Percentiles rank a stretch among this genome's conserved stretches.
These are phyloP conservation scores for Clarias pachynema DNA, from an alignment of 2,797 vertebrate species.

Conservation along the genomic window DNA sequence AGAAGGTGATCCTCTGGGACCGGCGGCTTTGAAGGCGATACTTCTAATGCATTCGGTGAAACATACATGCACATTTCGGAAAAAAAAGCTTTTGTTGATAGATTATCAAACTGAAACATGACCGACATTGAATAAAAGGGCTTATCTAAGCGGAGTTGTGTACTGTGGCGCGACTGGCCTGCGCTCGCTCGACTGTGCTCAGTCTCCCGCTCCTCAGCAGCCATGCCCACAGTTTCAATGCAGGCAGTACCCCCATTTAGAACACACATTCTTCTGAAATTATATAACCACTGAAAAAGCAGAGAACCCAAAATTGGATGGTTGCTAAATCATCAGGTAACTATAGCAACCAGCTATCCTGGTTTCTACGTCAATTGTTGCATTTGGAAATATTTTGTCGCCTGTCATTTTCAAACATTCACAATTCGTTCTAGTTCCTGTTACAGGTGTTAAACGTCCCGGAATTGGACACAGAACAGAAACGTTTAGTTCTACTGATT, in stretches of 20 bases:
- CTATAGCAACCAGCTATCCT: conserved; percentile 26
- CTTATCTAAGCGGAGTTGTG: conserved; percentile 34
- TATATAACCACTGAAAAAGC: conserved; percentile 17
- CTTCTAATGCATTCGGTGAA: conserved; percentile 33
- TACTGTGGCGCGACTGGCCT: conserved; percentile 28
- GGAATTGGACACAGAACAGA: conserved; percentile 23
- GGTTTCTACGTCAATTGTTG: not conserved
- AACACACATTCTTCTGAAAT: conserved; percentile 22
- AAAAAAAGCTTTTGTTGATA: conserved; percentile 2
- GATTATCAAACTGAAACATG: conserved; percentile 36
- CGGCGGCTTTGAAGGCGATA: conserved; percentile 18
- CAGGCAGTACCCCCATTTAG: conserved; percentile 49
- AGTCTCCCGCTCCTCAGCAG: conserved; percentile 60
- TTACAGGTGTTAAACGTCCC: not conserved
- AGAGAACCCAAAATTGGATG: conserved; percentile 8
- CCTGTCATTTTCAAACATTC: not conserved
- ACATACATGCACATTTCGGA: not conserved
- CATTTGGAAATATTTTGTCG: conserved; percentile 3
- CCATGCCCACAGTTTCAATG: conserved; percentile 62
- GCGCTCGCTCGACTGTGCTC: conserved; percentile 46
- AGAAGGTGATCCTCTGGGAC: not conserved
- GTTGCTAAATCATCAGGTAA: conserved; percentile 17
- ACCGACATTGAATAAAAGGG: conserved; percentile 33
- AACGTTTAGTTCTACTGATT: conserved; percentile 36
- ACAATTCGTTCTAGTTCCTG: not conserved